Evolutionary conservation across 2,888 invertebrate species (phyloP).

Genomic region (Seladonia tumulorum): DNA sequence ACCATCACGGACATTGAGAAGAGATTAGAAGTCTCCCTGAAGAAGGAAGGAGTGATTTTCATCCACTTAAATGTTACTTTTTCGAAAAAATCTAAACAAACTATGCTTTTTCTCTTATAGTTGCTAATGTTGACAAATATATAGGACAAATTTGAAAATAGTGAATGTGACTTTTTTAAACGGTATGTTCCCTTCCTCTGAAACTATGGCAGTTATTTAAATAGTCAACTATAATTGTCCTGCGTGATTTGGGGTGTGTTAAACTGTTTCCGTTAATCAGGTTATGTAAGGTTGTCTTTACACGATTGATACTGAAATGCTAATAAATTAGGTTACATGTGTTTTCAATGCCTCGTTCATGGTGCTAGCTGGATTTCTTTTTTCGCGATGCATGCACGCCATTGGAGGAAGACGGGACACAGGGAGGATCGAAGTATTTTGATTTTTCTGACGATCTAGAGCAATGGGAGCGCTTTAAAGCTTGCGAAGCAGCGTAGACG

Average conservation of each 20-base stretch:
- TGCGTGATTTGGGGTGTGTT: neutral
- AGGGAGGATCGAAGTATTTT: constrained; percentile 46
- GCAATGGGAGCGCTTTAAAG: neutral
- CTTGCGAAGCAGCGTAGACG: constrained; percentile 27
- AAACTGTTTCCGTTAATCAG: neutral
- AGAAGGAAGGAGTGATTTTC: neutral
- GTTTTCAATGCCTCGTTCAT: neutral
- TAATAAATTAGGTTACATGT: neutral
- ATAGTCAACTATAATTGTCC: neutral
- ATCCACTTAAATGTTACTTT: too few species aligned
- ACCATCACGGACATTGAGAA: too few species aligned
- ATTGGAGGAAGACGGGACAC: constrained; percentile 41
- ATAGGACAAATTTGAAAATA: neutral
- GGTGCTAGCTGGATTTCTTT: constrained; percentile 3
- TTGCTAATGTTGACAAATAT: neutral
- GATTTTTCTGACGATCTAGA: neutral
- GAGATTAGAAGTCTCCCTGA: too few species aligned
- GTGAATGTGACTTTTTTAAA: neutral
- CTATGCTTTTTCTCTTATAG: too few species aligned
- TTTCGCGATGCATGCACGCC: constrained; percentile 40
- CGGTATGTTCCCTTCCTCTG: neutral
- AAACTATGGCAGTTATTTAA: neutral
- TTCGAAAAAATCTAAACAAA: too few species aligned
- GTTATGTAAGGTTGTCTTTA: neutral
- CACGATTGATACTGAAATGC: neutral